Conservation (phyloP, 2,888 invertebrate genomes). For the Auanema freiburgensis region DNA sequence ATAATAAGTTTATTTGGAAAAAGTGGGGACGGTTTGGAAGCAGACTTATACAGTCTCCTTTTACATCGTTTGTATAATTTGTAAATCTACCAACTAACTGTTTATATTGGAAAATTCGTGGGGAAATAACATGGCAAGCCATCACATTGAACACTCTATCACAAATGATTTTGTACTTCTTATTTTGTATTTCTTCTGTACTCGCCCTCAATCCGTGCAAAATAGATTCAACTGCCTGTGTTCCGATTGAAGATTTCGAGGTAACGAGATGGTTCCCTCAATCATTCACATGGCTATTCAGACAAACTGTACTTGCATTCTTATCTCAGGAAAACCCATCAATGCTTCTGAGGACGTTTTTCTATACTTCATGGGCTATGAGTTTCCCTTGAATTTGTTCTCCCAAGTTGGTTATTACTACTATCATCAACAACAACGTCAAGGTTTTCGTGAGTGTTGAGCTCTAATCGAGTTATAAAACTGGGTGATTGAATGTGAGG, state of each 20-base stretch:
- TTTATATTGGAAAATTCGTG: too few species aligned
- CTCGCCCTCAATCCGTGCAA: slow-evolving; percentile 31
- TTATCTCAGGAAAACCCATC: slow-evolving; percentile 22
- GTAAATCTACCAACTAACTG: too few species aligned
- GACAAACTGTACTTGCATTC: slow-evolving; percentile 40
- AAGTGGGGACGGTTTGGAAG: too few species aligned
- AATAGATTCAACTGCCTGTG: slow-evolving; percentile 29
- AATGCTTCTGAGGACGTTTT: slow-evolving; percentile 36
- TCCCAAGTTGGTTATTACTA: slow-evolving; percentile 18
- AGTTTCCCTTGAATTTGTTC: slow-evolving; percentile 33
- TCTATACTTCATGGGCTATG: slow-evolving; percentile 33
- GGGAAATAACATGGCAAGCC: too few species aligned
- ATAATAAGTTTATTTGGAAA: too few species aligned
- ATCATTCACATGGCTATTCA: slow-evolving; percentile 11
- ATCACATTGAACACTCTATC: too few species aligned
- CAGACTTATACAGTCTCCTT: too few species aligned
- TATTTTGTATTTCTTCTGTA: background rate
- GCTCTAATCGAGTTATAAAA: too few species aligned
- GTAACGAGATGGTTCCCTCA: slow-evolving; percentile 12
- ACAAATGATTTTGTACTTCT: too few species aligned
- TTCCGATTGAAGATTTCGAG: slow-evolving; percentile 42
- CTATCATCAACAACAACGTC: background rate
- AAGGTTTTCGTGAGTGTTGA: background rate
- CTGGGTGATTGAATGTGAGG: too few species aligned
- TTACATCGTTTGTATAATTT: too few species aligned